These are phyloP conservation scores for Dicyrtomina minuta DNA, from an alignment of 2,888 invertebrate species.

Conservation along the genomic window DNA sequence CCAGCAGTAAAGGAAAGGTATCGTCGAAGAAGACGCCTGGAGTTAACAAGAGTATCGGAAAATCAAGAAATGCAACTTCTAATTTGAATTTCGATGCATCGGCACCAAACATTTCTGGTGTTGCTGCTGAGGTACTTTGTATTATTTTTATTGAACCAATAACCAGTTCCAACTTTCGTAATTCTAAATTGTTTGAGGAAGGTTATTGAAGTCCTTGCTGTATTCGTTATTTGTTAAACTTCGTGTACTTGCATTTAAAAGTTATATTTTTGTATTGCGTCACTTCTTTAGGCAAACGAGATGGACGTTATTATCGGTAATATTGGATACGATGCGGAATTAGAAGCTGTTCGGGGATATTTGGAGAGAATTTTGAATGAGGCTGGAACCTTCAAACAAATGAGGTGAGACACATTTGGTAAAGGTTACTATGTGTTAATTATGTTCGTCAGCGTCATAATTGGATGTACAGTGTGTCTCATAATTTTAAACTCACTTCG, in stretches of 20 bases:
- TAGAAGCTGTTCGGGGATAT: constrained; percentile 43
- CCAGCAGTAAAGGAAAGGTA: too few relatives aligned
- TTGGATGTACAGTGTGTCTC: too few relatives aligned
- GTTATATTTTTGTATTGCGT: not conserved
- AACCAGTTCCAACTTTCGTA: too few relatives aligned
- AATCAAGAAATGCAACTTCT: constrained; percentile 11
- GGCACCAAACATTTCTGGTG: too few relatives aligned
- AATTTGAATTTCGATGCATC: not conserved
- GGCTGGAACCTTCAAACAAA: constrained; percentile 43
- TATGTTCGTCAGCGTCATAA: too few relatives aligned
- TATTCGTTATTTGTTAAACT: constrained; percentile 6
- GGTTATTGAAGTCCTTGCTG: not conserved
- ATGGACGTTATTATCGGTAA: constrained; percentile 51
- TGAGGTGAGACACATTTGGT: constrained; percentile 26
- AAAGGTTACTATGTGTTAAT: too few relatives aligned
- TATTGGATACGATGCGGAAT: constrained; percentile 48
- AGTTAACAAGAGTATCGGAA: too few relatives aligned
- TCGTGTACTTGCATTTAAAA: not conserved
- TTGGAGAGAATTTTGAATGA: constrained; percentile 44
- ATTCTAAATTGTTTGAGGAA: not conserved
- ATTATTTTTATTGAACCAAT: not conserved
- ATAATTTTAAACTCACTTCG: too few relatives aligned
- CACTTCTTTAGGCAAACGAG: constrained; percentile 37
- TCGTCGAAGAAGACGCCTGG: too few relatives aligned
- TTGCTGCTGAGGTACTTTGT: too few relatives aligned